These are phyloP conservation scores for Botia almorhae DNA, from an alignment of 2,797 vertebrate genomes.

Conservation along the genomic window DNA sequence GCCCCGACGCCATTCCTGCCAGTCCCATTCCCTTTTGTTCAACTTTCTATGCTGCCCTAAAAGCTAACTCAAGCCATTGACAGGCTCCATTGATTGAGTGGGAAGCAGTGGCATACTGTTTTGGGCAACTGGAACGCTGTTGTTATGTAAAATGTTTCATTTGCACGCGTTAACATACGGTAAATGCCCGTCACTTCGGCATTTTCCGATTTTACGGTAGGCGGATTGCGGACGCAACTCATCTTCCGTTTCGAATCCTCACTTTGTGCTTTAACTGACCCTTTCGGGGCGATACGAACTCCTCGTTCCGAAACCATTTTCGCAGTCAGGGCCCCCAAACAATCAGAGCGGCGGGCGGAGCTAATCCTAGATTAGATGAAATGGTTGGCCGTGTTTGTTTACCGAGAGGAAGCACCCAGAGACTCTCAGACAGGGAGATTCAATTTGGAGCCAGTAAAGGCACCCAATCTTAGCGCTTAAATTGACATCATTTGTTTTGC, in stretches of 20 bases:
- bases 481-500: conserved; percentile 69
- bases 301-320: conserved; percentile 65
- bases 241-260: conserved; percentile 8
- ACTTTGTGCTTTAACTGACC: conserved; percentile 47
- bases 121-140: neutral
- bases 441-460: conserved; percentile 65
- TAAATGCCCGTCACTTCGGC: conserved; percentile 17
- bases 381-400: conserved; percentile 70
- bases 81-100: conserved; percentile 7
- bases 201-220: conserved; percentile 14
- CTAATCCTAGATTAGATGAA: conserved; percentile 70
- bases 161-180: neutral
- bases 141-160: conserved; percentile 10
- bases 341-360: conserved; percentile 69
- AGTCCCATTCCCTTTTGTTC: conserved; percentile 30
- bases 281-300: conserved; percentile 51
- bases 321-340: conserved; percentile 63
- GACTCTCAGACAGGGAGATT: conserved; percentile 67
- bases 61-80: conserved; percentile 40
- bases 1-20: conserved; percentile 37
- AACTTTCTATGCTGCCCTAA: conserved; percentile 10
- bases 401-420: conserved; percentile 59
- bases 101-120: neutral
- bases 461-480: conserved; percentile 60
- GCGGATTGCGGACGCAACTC: conserved; percentile 3